A percentile compares a stretch with the other conserved stretches of the same genome.
Conservation (phyloP, 1,140 invertebrate genomes). For the Rhagoletis pomonella region DNA sequence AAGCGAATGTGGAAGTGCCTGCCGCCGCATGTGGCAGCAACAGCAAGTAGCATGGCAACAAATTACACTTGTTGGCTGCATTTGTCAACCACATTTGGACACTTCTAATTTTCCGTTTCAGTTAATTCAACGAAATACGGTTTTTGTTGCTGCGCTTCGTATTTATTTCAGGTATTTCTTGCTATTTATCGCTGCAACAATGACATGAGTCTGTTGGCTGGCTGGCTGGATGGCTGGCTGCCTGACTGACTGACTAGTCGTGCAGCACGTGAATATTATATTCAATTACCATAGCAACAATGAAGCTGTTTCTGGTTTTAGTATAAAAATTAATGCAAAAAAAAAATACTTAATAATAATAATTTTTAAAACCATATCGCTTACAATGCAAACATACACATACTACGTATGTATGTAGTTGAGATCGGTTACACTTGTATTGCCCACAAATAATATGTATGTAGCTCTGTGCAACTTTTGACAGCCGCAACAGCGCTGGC, state of each 20-base stretch:
- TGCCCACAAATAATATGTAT: not conserved
- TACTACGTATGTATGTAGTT: too few species aligned
- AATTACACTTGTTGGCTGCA: not conserved
- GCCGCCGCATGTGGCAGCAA: not conserved
- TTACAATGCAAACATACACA: too few species aligned
- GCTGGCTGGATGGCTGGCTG: too few species aligned
- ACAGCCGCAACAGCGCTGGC: too few species aligned
- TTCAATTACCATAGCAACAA: not conserved
- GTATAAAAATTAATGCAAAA: not conserved
- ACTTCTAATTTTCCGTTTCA: slow-evolving; percentile 24
- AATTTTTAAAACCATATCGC: not conserved
- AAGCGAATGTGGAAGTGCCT: slow-evolving; percentile 40
- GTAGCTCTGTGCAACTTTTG: too few species aligned
- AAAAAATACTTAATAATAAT: not conserved
- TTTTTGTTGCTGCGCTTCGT: not conserved
- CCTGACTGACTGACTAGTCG: not conserved
- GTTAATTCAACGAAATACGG: not conserved
- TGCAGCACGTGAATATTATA: not conserved
- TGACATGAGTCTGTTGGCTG: not conserved
- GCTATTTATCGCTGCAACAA: not conserved
- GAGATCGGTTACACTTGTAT: not conserved
- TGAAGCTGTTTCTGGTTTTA: not conserved
- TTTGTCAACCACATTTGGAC: slow-evolving; percentile 20
- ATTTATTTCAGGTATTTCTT: not conserved
- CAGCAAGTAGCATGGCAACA: not conserved